These are phyloP conservation scores for Phylloscopus trochilus DNA, from an alignment of 2,113 vertebrate genomes.

Conservation along the genomic window DNA sequence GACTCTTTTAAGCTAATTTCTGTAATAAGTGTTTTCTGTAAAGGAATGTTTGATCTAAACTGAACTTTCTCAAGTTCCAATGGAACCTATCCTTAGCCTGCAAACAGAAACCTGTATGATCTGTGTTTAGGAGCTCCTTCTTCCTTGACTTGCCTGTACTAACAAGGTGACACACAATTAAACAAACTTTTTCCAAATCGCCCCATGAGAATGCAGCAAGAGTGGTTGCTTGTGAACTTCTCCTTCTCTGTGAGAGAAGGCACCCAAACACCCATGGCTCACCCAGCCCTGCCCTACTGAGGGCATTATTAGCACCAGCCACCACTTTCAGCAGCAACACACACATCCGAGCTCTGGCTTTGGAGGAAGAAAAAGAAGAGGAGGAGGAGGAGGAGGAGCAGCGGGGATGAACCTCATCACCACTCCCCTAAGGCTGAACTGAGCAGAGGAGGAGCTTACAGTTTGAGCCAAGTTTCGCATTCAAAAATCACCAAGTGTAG, in stretches of 20 bases:
- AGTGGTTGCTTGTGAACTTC: neutral
- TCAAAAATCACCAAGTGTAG: neutral
- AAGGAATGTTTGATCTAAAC: neutral
- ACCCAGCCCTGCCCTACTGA: neutral
- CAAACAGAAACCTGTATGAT: neutral
- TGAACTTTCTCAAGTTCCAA: neutral
- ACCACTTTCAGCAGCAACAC: rapidly evolving
- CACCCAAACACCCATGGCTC: neutral
- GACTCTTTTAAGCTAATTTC: neutral
- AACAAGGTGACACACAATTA: neutral
- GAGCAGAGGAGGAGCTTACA: neutral
- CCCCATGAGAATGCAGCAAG: neutral
- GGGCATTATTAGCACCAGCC: rapidly evolving
- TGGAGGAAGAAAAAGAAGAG: too few species aligned
- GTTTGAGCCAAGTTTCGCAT: neutral
- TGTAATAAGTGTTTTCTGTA: neutral
- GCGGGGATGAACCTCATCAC: neutral
- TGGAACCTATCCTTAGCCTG: neutral
- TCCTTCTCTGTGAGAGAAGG: neutral
- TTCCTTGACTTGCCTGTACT: neutral
- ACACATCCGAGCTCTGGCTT: rapidly evolving
- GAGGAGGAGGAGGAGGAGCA: neutral
- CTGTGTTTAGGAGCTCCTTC: neutral
- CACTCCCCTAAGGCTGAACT: neutral
- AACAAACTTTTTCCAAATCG: neutral